phyloP scores from a whole-genome alignment of 2,797 vertebrate species.

The Podarcis lilfordi region DNA sequence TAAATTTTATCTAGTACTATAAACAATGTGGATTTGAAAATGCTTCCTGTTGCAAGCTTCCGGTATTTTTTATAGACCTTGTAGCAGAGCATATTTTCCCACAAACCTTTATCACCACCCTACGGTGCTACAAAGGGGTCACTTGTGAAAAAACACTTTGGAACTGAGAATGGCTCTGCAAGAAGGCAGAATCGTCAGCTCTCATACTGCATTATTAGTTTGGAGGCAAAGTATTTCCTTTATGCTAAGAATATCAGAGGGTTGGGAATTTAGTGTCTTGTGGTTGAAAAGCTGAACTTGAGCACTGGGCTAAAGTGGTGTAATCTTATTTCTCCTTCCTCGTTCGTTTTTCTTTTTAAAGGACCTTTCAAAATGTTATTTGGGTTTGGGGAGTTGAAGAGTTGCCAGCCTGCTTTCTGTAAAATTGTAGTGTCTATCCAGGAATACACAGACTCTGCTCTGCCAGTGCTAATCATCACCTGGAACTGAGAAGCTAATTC shows the following conservation, averaged over 20 bases:
- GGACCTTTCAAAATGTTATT: neutral
- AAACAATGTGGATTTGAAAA: slow-evolving; percentile 46
- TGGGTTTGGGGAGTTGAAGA: neutral
- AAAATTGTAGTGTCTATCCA: too few species aligned
- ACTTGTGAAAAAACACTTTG: neutral
- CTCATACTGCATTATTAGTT: neutral
- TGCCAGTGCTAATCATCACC: neutral
- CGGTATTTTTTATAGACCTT: slow-evolving; percentile 52
- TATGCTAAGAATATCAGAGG: neutral
- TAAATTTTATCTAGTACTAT: slow-evolving; percentile 47
- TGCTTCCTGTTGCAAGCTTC: slow-evolving; percentile 68
- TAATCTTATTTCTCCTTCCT: neutral
- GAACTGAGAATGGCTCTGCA: neutral
- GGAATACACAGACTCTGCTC: neutral
- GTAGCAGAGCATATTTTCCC: slow-evolving; percentile 45
- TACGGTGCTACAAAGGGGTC: slow-evolving; percentile 49
- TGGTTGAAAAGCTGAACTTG: neutral
- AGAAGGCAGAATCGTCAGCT: neutral
- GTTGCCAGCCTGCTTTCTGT: too few species aligned
- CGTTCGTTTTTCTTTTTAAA: neutral
- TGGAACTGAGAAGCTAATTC: too few species aligned
- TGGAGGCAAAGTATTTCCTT: neutral
- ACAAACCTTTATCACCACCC: slow-evolving; percentile 40
- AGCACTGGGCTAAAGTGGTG: neutral
- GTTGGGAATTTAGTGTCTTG: neutral